Evolutionary conservation across 2,797 vertebrate genomes (phyloP).

Genomic region (Syngnathus rostellatus): DNA sequence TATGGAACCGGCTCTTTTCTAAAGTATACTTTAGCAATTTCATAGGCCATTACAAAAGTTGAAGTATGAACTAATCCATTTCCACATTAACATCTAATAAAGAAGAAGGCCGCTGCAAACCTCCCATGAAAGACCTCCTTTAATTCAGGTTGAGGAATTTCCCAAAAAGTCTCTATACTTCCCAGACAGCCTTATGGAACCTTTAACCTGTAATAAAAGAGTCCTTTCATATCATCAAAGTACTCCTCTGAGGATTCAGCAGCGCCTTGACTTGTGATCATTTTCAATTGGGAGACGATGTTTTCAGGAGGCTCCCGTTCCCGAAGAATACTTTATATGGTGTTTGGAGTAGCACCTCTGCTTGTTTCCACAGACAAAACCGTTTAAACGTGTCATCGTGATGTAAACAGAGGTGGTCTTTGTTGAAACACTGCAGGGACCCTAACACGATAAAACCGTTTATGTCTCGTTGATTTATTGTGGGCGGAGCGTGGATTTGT

Average conservation of each 20-base stretch:
- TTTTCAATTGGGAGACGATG: not conserved
- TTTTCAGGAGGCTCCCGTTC: not conserved
- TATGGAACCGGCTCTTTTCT: too few species aligned
- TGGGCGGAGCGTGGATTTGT: conserved; percentile 8
- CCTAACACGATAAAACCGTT: not conserved
- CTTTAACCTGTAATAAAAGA: conserved; percentile 26
- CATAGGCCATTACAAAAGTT: not conserved
- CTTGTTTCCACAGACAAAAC: conserved; percentile 1
- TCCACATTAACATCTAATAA: conserved; percentile 6
- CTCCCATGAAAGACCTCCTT: conserved; percentile 41
- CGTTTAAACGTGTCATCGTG: not conserved
- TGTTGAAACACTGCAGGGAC: conserved; percentile 3
- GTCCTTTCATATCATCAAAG: conserved; percentile 25
- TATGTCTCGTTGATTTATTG: conserved; percentile 12
- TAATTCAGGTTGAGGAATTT: conserved; percentile 36
- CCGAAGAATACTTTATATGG: not conserved
- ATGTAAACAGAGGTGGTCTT: conserved; percentile 5
- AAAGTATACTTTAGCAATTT: not conserved
- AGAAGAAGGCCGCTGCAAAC: conserved; percentile 18
- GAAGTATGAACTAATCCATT: not conserved
- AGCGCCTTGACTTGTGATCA: not conserved
- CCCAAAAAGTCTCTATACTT: conserved; percentile 23
- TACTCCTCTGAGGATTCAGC: not conserved
- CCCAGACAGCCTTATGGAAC: conserved; percentile 20
- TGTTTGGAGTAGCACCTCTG: conserved; percentile 2